phyloP scores from a whole-genome alignment of 2,113 vertebrate species.

The Dicrurus megarhynchus region DNA sequence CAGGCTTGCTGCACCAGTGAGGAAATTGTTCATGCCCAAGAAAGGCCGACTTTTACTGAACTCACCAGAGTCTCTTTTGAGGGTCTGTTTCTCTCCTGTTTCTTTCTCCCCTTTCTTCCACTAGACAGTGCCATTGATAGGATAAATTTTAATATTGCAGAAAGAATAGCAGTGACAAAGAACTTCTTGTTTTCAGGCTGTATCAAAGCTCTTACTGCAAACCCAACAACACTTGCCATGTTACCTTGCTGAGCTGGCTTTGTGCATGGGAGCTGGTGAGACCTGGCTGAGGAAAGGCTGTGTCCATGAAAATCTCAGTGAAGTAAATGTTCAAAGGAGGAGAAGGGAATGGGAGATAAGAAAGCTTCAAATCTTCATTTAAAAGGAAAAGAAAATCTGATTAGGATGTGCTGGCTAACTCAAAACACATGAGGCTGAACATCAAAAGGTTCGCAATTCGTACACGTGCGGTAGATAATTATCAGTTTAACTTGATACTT shows the following conservation, averaged over 20 bases:
- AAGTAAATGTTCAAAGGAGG: constrained; percentile 39
- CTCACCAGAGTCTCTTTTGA: not conserved
- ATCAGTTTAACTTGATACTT: constrained; percentile 64
- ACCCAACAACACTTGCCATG: not conserved
- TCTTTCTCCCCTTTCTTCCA: not conserved
- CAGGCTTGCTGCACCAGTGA: not conserved
- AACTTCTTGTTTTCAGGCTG: not conserved
- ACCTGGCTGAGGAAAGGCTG: constrained; percentile 6
- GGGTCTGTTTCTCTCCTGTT: not conserved
- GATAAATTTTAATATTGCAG: not conserved
- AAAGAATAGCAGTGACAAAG: not conserved
- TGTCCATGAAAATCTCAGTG: not conserved
- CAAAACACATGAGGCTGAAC: constrained; percentile 44
- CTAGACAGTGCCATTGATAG: not conserved
- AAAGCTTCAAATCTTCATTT: constrained; percentile 23
- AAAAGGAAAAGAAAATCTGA: constrained; percentile 55
- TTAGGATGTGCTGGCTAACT: constrained; percentile 61
- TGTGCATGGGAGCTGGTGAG: not conserved
- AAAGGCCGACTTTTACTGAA: not conserved
- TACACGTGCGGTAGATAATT: constrained; percentile 62
- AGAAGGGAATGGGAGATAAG: constrained; percentile 35
- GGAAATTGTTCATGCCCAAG: not conserved
- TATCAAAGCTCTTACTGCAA: not conserved
- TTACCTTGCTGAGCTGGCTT: not conserved
- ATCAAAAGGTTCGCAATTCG: constrained; percentile 36